Evolutionary conservation across 2,888 invertebrate species (phyloP).

Genomic region (Acholoe squamosa): DNA sequence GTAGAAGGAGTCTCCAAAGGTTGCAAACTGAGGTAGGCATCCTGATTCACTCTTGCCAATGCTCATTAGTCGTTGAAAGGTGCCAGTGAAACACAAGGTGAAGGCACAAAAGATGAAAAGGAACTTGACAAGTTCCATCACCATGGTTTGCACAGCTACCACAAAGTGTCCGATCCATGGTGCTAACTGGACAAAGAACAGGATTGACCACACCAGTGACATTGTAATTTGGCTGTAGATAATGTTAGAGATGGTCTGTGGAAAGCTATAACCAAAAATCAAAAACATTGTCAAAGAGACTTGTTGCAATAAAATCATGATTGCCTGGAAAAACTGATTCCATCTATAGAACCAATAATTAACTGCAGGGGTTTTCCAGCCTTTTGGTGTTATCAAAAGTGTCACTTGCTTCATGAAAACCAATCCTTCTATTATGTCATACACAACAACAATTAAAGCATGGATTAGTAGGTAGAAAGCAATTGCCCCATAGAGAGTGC

Average conservation of each 20-base stretch:
- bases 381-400: not conserved
- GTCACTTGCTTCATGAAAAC: not conserved
- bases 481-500: not conserved
- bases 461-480: constrained; percentile 19
- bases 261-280: not conserved
- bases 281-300: not conserved
- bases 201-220: constrained; percentile 28
- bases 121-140: constrained; percentile 29
- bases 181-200: constrained; percentile 37
- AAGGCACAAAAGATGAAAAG: not conserved
- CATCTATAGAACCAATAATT: constrained; percentile 26
- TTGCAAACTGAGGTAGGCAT: not conserved
- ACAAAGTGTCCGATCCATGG: constrained; percentile 62
- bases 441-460: not conserved
- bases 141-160: not conserved
- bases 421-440: not conserved
- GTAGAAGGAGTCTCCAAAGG: constrained; percentile 4
- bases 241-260: not conserved
- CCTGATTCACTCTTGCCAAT: not conserved
- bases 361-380: not conserved
- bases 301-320: not conserved
- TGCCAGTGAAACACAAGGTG: not conserved
- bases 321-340: not conserved
- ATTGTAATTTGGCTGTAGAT: not conserved
- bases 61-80: constrained; percentile 25